Evolutionary conservation across 1,140 invertebrate species (phyloP), one percentile per base, ranked within the genome.

Genomic region (Leptinotarsa defecta): DNA sequence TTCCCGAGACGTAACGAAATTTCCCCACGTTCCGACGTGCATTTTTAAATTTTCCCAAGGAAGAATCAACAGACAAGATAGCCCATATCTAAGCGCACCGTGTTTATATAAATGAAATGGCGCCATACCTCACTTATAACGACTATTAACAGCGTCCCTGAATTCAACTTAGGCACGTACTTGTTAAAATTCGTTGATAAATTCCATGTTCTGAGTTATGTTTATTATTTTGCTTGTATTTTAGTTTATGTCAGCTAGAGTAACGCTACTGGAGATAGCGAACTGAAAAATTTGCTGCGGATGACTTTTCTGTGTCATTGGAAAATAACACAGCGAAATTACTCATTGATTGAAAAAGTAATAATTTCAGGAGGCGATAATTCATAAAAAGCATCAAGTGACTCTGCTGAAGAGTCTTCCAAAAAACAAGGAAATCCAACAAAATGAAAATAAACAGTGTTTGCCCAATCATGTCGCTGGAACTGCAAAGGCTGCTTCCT

Each of bases 101-200:
- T 84, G 83, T 84, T 84, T 84, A 82, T 84, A 84, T 83, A 84
- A 84, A 84, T 84, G 83, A 84, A 84, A 84, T 82, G 81, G 82
- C 82, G 83, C 82, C 83, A 83, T 84, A 77, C 79, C 77, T 84
- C 83, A 84, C 80, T 79, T 80, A 68, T 81, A 84, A 84, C 82
- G 83, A 80, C 83, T 84, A 83, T 84, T 84, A 84, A 81, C 76
- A 81, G 73, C 79, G 79, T 76, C 77, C 78, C 81, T 77, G 81
- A 82, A 84, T 83, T 77, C 82, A 83, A 83, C 79, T 83, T 84
- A 82, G 81, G 83, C 84, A 85, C 84, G 84, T 83, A 83, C 80
- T 83, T 78, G 83, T 82, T 83, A 81, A 83, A 80, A 83, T 76
- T 74, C 69, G 61, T 78, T 82, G 81, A 84, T 82, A 81, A 79